Evolutionary conservation across 2,888 invertebrate genomes (phyloP), one percentile per base, ranked within the genome.

Genomic region (Tanytarsus gracilentus): DNA sequence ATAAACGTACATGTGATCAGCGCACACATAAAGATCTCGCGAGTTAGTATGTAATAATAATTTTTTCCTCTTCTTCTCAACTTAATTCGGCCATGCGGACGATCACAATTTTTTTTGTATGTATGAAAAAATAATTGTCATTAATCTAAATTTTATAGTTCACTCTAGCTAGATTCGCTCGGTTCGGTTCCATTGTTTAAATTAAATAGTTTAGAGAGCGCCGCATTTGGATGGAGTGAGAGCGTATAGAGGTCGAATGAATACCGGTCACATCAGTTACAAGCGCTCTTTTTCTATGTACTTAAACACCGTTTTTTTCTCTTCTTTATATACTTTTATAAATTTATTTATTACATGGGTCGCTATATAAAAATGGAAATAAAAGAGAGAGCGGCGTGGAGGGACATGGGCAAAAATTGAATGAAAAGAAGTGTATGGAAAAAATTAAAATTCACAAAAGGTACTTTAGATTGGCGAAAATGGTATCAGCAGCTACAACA

Each of bases 391-490:
- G 49, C 27, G 27, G 9, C 7, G 30, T 8, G 7, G 30, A 49
- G 25, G 14, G 21, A 27, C 25, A 25, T 27, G 49, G 9, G 7
- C 30, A 9, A 30, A 6, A 6, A 9, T 8, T 30, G 30, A 9
- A 30, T 30, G 30, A 30, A 30, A 30, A 30, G 9, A 30, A 23
- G 21, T 44, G 44, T 11, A 49, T 14, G 14, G 27, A 49, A 49
- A 49, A 49, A 49, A 49, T 49, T 49, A 49, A 49, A 49, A 49
- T 49, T 49, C 49, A 49, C 27, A 25, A 49, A 49, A 49, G 49
- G 49, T 49, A 49, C 25, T 26, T 25, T 44, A 44, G 18, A 44
- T 44, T 44, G 21, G 44, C 44, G 23, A 40, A 40, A 44, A 44
- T 44, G 44, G 44, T 44, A 44, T 44, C 44, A n/a, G n/a, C n/a